Base-by-base conservation (phyloP, 2,888 invertebrate genomes). In the Troides aeacus region DNA sequence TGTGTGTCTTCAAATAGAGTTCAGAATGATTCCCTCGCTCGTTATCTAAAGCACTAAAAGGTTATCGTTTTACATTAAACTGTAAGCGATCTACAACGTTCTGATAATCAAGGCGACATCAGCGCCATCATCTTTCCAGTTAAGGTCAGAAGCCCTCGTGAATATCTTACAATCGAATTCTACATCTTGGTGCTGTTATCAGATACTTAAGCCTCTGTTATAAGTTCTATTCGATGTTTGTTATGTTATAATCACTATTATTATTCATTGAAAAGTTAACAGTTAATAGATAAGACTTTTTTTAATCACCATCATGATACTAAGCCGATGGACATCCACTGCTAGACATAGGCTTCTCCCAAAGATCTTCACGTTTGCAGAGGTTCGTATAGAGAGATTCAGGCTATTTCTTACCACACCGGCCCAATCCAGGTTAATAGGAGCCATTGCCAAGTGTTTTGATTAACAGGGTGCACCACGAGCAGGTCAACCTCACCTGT, bases 31-130 rank as follows among this genome's bases (percentile, higher is more conserved):
- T 36, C 23, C 57, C 62, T 23, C 59, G 58, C 24, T 66, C 53
- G 65, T 65, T 62, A 65, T 70, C 62, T 58, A 15, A 66, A 23
- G 18, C 64, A 67, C 63, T 66, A 59, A 70, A 70, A 67, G 70
- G 70, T 63, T 66, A 70, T 70, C 70, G 70, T 64, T 59, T 70
- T 67, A 70, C 66, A 70, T 70, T 70, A 70, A 63, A 70, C 66
- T 70, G 63, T 70, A 70, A 63, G 62, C 70, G 66, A 70, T 66
- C 63, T 70, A 70, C 70, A 70, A 67, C 39, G 63, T 53, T 60
- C 64, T 66, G 66, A 70, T 70, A 64, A 70, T 70, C 70, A 66
- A 66, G 66, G 70, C 62, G 56, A 66, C 70, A 67, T 67, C 66
- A 66, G 66, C 66, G 63, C 70, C 66, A 66, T 66, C 66, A 70